Evolutionary conservation across 2,888 invertebrate genomes (phyloP).

Genomic region (Asteroscopus sphinx): DNA sequence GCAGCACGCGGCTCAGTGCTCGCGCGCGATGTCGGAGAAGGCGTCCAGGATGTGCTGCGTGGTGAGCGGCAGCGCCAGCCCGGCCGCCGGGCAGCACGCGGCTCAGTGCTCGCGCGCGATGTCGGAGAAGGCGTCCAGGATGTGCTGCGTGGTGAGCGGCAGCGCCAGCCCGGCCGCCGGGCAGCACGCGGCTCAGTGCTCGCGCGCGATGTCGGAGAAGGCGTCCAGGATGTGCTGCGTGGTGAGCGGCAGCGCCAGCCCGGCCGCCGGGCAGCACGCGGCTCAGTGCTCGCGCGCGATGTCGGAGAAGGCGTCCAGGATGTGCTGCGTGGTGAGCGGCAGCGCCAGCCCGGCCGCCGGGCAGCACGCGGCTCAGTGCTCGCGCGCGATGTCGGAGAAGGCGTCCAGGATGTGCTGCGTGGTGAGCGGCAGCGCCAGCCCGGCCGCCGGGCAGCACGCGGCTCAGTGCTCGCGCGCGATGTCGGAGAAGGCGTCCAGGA

Average conservation of each 20-base stretch:
- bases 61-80: slow-evolving; percentile 97
- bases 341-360: too few species aligned
- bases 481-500: too few species aligned
- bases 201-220: slow-evolving; percentile 99
- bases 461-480: too few species aligned
- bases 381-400: too few species aligned
- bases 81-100: slow-evolving; percentile 92
- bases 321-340: too few species aligned
- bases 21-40: slow-evolving; percentile 99
- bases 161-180: slow-evolving; percentile 97
- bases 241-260: slow-evolving; percentile 97
- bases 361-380: too few species aligned
- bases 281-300: too few species aligned
- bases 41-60: slow-evolving; percentile 98
- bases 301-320: too few species aligned
- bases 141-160: slow-evolving; percentile 98
- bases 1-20: slow-evolving; percentile 91
- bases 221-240: slow-evolving; percentile 98
- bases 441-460: too few species aligned
- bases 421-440: too few species aligned
- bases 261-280: too few species aligned
- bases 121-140: slow-evolving; percentile 99
- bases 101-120: slow-evolving; percentile 97
- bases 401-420: too few species aligned
- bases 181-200: slow-evolving; percentile 91